Percentiles rank a stretch among this genome's conserved stretches.
Evolutionary conservation across 2,113 vertebrate genomes (phyloP).

Genomic region (Fulica atra): DNA sequence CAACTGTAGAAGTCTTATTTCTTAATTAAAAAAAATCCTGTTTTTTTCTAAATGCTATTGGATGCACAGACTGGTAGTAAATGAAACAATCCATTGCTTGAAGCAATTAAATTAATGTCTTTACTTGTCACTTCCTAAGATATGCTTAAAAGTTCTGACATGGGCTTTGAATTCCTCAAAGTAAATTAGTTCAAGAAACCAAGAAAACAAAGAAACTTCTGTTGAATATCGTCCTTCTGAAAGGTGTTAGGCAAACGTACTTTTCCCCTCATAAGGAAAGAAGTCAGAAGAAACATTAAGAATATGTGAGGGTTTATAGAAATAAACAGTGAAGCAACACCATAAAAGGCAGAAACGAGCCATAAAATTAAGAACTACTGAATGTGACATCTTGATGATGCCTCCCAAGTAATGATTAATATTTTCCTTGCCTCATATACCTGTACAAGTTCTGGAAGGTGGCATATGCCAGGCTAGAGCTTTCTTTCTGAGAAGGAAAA

Average conservation of each 20-base stretch:
- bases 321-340: conserved; percentile 28
- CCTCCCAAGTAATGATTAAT: conserved; percentile 29
- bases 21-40: neutral
- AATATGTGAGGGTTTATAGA: neutral
- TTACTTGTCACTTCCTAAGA: neutral
- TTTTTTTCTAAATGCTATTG: neutral
- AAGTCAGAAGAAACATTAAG: neutral
- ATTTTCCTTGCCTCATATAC: neutral
- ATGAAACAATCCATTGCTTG: neutral
- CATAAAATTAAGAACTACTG: conserved; percentile 34
- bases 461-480: neutral
- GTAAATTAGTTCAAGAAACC: neutral
- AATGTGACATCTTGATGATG: neutral
- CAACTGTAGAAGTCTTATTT: neutral
- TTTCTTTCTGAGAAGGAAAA: neutral
- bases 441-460: neutral
- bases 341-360: conserved; percentile 38
- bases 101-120: neutral
- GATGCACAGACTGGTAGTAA: neutral
- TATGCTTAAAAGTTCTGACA: neutral
- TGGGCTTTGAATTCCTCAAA: neutral
- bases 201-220: neutral
- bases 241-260: neutral
- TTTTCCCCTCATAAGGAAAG: neutral
- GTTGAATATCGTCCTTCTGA: neutral